Evolutionary conservation across 2,888 invertebrate genomes (phyloP), one percentile per base, ranked within the genome.

Genomic region (Epinotia nisella): DNA sequence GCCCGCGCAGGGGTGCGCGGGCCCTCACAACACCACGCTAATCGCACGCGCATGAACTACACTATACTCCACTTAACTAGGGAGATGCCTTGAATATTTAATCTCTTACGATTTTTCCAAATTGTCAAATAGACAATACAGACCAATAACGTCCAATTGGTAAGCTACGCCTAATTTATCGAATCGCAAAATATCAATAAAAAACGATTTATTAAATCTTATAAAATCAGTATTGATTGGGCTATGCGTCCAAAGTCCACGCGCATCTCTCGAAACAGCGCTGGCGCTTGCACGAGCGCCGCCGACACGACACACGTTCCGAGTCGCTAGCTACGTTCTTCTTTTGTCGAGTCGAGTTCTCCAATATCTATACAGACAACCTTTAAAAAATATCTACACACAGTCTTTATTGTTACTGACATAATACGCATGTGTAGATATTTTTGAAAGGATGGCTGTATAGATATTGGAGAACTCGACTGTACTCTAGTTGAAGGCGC

Each of bases 1-100:
- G 87, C 86, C 86, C 85, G 85, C 85, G 86, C 72, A 74, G 58
- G 74, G 75, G 75, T 66, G 69, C 51, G 78, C 73, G 71, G 71
- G 56, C 71, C 60, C 62, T 55, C 69, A 74, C 75, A 75, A 73
- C 76, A 70, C 69, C 45, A 56, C 66, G 69, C 67, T 62, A 70
- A 70, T 69, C 58, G 51, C 24, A 58, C 49, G 49, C 56, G 41
- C 59, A 68, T 73, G 68, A 41, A 35, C 13, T 51, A n/a, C n/a
- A 35, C 13, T 51, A n/a, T 10, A 35, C 49, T n/a, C 64, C 45
- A 41, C 41, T 45, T 15, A 39, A 35, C 65, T 15, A 58, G 29
- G 56, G 56, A 56, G 4, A 56, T 55, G 15, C 15, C 56, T 58
- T 5, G 7, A 24, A 56, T 15, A 19, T 41, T 41, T 21, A 7